phyloP scores from a whole-genome alignment of 2,888 invertebrate species.

The Patella ulyssiponensis region DNA sequence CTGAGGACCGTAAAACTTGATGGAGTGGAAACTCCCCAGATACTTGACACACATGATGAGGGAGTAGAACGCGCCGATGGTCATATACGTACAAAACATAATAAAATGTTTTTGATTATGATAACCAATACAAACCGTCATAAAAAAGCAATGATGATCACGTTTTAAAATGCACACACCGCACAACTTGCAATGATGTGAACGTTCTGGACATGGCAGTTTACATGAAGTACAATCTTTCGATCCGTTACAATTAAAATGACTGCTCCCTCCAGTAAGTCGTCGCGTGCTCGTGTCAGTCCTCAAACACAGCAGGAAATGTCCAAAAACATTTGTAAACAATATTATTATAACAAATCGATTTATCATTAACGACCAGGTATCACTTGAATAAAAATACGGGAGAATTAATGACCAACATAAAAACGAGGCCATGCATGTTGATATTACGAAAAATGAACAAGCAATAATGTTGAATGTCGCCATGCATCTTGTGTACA shows the following conservation, averaged over 20 bases:
- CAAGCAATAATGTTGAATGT: conserved; percentile 23
- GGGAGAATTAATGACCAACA: conserved; percentile 41
- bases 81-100: conserved; percentile 49
- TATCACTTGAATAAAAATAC: conserved; percentile 27
- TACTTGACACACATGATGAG: conserved; percentile 37
- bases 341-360: conserved; percentile 30
- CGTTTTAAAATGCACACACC: conserved; percentile 42
- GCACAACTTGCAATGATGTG: conserved; percentile 50
- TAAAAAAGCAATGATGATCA: conserved; percentile 54
- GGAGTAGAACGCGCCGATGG: conserved; percentile 41
- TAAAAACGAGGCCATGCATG: conserved; percentile 30
- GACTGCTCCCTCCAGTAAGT: not conserved
- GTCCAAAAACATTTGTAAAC: conserved; percentile 45
- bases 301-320: conserved; percentile 36
- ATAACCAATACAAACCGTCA: conserved; percentile 49
- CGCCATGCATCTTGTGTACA: too few species aligned
- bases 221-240: conserved; percentile 35
- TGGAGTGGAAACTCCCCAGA: conserved; percentile 25
- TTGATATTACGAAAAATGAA: conserved; percentile 34
- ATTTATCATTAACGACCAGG: conserved; percentile 19
- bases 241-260: not conserved
- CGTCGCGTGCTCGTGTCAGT: conserved; percentile 35
- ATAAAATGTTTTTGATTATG: conserved; percentile 50
- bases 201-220: conserved; percentile 32
- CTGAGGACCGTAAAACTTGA: conserved; percentile 42